Evolutionary conservation across 2,113 vertebrate species (phyloP).

Genomic region (Petrocephalus microphthalmus): DNA sequence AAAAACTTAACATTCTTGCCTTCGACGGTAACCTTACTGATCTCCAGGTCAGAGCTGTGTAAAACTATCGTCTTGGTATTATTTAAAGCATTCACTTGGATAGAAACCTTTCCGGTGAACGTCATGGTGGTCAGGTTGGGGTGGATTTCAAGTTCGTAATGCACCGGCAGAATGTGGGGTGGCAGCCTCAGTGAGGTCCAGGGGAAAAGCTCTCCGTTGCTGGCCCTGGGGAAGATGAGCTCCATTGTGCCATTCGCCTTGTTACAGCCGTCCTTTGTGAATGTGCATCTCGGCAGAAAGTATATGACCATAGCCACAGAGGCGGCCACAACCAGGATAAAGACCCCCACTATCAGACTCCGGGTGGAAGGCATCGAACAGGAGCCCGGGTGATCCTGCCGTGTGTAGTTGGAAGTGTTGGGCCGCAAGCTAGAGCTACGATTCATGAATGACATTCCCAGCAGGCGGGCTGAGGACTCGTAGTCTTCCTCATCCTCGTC

Average conservation of each 20-base stretch:
- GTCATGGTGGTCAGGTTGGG: conserved; percentile 74
- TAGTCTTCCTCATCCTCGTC: conserved; percentile 94
- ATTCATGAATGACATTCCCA: conserved; percentile 98
- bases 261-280: conserved; percentile 86
- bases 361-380: conserved; percentile 70
- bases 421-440: conserved; percentile 74
- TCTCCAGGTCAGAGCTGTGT: conserved; percentile 75
- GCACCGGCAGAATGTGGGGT: conserved; percentile 64
- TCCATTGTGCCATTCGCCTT: conserved; percentile 61
- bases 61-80: conserved; percentile 72
- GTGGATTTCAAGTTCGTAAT: conserved; percentile 73
- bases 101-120: conserved; percentile 70
- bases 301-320: conserved; percentile 77
- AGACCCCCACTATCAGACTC: conserved; percentile 67
- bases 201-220: conserved; percentile 75
- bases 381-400: conserved; percentile 59
- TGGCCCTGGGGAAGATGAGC: conserved; percentile 68
- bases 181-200: conserved; percentile 81
- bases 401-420: conserved; percentile 58
- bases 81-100: conserved; percentile 63
- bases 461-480: conserved; percentile 86
- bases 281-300: conserved; percentile 83
- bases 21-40: conserved; percentile 62
- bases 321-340: conserved; percentile 68
- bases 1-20: conserved; percentile 54